These are phyloP conservation scores for Phania funesta DNA, from an alignment of 2,888 invertebrate genomes.

Conservation along the genomic window DNA sequence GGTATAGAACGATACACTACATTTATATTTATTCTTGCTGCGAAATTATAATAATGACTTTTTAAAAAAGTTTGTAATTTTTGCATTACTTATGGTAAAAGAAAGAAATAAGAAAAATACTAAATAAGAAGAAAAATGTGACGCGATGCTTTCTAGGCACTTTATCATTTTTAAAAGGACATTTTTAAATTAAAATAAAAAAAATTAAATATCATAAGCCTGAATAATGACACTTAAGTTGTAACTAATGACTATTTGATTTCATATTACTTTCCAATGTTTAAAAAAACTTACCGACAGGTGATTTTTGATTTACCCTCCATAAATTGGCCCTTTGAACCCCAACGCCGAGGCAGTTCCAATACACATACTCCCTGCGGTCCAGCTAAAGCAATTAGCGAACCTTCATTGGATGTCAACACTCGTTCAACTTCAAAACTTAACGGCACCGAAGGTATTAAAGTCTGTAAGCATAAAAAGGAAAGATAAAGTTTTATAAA, in stretches of 20 bases:
- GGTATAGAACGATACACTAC: conserved; percentile 14
- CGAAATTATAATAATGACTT: conserved; percentile 67
- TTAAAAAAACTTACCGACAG: conserved; percentile 79
- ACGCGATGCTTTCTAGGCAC: conserved; percentile 57
- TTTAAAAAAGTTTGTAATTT: conserved; percentile 65
- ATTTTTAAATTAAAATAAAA: conserved; percentile 41
- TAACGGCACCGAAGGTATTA: conserved; percentile 84
- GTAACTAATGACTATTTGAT: conserved; percentile 57
- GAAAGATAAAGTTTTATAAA: conserved; percentile 12
- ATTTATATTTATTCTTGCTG: neutral
- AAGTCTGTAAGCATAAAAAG: conserved; percentile 81
- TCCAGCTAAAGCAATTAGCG: conserved; percentile 85
- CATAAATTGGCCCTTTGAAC: conserved; percentile 84
- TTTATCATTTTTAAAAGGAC: conserved; percentile 66
- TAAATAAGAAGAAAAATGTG: conserved; percentile 51
- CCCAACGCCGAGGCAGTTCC: conserved; percentile 86
- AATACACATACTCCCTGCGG: conserved; percentile 84
- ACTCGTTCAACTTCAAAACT: conserved; percentile 85
- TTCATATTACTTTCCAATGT: neutral
- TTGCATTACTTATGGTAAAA: conserved; percentile 45
- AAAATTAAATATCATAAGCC: conserved; percentile 55
- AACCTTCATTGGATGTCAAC: conserved; percentile 83
- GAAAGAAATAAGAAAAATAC: conserved; percentile 1
- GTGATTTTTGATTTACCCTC: conserved; percentile 84
- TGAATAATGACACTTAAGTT: conserved; percentile 55